phyloP scores from a whole-genome alignment of 1,140 invertebrate species.

The Papilio aristodemus region DNA sequence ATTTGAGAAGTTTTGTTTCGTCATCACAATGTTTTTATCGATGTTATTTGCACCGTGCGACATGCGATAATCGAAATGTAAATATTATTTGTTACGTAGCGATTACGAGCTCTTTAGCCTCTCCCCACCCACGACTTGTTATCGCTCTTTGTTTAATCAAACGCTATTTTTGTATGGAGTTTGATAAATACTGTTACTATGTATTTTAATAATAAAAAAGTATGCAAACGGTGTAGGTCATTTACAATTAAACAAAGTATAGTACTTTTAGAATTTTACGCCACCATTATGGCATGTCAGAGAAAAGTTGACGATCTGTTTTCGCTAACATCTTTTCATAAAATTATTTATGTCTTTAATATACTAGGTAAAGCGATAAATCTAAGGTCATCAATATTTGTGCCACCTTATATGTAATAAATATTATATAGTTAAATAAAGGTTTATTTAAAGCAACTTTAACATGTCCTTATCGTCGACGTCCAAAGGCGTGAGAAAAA shows the following conservation, averaged over 20 bases:
- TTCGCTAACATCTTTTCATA: too few relatives aligned
- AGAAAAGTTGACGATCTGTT: too few relatives aligned
- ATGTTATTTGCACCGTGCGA: constrained; percentile 38
- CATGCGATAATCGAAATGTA: constrained; percentile 43
- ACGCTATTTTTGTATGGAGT: constrained; percentile 29
- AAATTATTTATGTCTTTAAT: too few relatives aligned
- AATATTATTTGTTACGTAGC: constrained; percentile 45
- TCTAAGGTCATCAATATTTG: not conserved
- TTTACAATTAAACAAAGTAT: not conserved
- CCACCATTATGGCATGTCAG: too few relatives aligned
- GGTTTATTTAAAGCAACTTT: not conserved
- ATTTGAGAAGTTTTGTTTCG: constrained; percentile 5
- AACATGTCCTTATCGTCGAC: not conserved
- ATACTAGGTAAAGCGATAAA: not conserved
- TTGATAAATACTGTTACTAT: constrained; percentile 29
- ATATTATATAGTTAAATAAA: not conserved
- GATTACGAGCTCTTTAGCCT: constrained; percentile 34
- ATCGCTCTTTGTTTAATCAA: constrained; percentile 48
- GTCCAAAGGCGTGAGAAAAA: constrained; percentile 1
- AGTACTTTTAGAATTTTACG: not conserved
- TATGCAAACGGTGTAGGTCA: not conserved
- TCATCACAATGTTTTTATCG: constrained; percentile 32
- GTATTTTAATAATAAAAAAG: not conserved
- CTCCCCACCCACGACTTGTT: constrained; percentile 46
- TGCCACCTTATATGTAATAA: not conserved